Conservation (phyloP, 1,140 invertebrate species). For the Helicoverpa zea region DNA sequence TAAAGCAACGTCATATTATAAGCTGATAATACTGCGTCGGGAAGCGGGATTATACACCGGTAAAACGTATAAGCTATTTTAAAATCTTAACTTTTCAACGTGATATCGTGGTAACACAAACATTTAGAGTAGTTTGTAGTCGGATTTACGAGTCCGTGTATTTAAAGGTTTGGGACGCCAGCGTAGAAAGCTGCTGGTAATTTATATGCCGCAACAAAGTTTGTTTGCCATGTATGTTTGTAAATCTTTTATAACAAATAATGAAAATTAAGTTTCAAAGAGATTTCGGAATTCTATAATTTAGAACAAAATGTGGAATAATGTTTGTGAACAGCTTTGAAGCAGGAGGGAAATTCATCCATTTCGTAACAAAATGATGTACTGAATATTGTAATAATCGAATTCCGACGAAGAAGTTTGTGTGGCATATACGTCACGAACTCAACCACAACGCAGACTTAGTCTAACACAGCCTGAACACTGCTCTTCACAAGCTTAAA, state of each 20-base stretch:
- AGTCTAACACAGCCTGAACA: too few species aligned
- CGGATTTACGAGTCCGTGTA: neutral
- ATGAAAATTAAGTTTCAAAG: neutral
- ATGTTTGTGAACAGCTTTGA: too few species aligned
- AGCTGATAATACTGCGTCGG: neutral
- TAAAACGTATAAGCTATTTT: neutral
- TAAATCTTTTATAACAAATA: too few species aligned
- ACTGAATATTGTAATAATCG: neutral
- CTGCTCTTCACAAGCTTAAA: too few species aligned
- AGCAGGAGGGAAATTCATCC: too few species aligned
- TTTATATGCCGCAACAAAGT: neutral
- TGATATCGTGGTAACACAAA: neutral
- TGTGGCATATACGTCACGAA: too few species aligned
- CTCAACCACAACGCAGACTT: too few species aligned
- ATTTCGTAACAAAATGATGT: neutral
- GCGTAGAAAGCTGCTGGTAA: neutral
- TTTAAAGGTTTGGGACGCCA: too few species aligned
- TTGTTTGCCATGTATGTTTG: neutral
- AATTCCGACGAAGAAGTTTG: too few species aligned
- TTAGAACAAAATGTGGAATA: too few species aligned
- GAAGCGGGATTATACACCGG: neutral
- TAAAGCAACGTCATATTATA: conserved; percentile 18
- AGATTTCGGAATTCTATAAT: too few species aligned
- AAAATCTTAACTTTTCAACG: conserved; percentile 1
- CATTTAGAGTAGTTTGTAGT: neutral